Conservation (phyloP, 2,797 vertebrate species). For the Telmatherina bonti region DNA sequence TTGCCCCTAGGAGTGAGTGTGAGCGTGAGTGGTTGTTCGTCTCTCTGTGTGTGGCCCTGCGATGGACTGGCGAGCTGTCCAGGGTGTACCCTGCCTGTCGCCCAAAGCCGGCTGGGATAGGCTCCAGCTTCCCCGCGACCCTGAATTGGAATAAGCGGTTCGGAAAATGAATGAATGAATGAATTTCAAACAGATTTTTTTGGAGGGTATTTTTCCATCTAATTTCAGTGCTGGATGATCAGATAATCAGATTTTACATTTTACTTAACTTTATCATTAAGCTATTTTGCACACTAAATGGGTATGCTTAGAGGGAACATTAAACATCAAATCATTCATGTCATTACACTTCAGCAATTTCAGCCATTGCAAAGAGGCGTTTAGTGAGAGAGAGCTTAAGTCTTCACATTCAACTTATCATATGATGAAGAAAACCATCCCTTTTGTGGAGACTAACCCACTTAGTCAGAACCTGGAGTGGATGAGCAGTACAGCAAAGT, state of each 20-base stretch:
- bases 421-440: slow-evolving; percentile 20
- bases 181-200: slow-evolving; percentile 5
- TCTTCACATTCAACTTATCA: slow-evolving; percentile 21
- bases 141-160: too few species aligned
- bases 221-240: slow-evolving; percentile 6
- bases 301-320: slow-evolving; percentile 30
- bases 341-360: slow-evolving; percentile 10
- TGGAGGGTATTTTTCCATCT: slow-evolving; percentile 1
- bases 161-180: too few species aligned
- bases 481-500: slow-evolving; percentile 21
- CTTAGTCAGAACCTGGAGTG: slow-evolving; percentile 33
- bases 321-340: slow-evolving; percentile 18
- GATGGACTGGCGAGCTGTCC: too few species aligned
- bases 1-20: too few species aligned
- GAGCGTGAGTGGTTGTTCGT: too few species aligned
- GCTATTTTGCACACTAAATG: slow-evolving; percentile 22
- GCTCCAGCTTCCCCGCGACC: too few species aligned
- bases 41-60: too few species aligned
- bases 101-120: too few species aligned
- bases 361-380: slow-evolving; percentile 33
- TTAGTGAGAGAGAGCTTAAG: slow-evolving; percentile 4
- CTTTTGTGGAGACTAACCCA: slow-evolving; percentile 19
- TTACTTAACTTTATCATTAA: neutral
- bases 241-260: slow-evolving; percentile 23
- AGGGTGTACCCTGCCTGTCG: too few species aligned